These are phyloP conservation scores for Epinotia nisella DNA, from an alignment of 2,888 invertebrate genomes.

Conservation along the genomic window DNA sequence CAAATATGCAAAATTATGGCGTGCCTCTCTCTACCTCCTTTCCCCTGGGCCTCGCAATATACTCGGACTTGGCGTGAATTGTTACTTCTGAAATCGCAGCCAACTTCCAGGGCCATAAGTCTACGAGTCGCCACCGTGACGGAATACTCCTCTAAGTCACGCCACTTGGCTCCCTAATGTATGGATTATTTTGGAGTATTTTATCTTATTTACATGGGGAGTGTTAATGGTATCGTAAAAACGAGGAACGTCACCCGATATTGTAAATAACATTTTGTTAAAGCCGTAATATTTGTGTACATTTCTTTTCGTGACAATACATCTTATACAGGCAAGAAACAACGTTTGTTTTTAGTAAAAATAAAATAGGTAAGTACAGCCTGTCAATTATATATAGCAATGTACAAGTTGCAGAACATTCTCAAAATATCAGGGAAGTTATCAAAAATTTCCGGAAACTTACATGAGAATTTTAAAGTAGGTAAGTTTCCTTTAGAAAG, in stretches of 20 bases:
- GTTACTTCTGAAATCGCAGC: constrained; percentile 63
- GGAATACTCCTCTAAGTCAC: constrained; percentile 64
- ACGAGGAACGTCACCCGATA: not conserved
- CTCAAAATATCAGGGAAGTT: no score
- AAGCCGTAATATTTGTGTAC: no score
- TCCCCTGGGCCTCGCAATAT: constrained; percentile 44
- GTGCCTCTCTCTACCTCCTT: constrained; percentile 27
- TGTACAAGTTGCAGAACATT: no score
- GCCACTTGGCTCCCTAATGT: constrained; percentile 69
- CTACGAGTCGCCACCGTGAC: constrained; percentile 65
- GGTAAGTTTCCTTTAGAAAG: no score
- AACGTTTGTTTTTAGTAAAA: no score
- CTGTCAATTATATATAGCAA: no score
- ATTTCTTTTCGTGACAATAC: no score
- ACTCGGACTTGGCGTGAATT: constrained; percentile 53
- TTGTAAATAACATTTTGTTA: not conserved
- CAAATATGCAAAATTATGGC: no score
- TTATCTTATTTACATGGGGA: constrained; percentile 10
- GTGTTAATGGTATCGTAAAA: not conserved
- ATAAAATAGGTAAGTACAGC: no score
- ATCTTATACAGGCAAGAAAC: no score
- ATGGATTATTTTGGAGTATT: constrained; percentile 64
- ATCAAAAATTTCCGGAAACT: no score
- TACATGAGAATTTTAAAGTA: no score
- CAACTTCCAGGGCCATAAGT: constrained; percentile 65